Conservation (phyloP, 1,140 invertebrate genomes). For the Meloidogyne floridensis region DNA sequence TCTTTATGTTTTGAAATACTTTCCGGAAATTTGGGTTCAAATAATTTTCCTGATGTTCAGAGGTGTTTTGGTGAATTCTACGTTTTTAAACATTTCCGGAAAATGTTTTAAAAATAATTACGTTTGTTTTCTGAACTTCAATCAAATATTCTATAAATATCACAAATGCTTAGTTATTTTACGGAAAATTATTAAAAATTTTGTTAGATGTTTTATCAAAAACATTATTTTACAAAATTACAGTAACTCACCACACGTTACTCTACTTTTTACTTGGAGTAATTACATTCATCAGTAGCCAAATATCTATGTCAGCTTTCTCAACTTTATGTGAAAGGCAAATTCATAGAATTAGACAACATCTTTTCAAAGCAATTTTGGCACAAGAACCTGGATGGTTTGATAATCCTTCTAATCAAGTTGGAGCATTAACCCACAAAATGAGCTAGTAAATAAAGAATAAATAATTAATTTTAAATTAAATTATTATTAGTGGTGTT, state of each 20-base stretch:
- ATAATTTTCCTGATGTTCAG: no score
- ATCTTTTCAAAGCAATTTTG: slow-evolving; percentile 77
- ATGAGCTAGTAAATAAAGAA: slow-evolving; percentile 45
- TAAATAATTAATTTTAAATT: slow-evolving; percentile 6
- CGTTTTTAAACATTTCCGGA: no score
- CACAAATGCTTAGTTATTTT: no score
- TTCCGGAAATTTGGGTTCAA: no score
- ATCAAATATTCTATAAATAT: no score
- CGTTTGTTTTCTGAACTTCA: no score
- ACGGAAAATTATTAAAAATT: no score
- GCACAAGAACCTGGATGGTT: slow-evolving; percentile 77
- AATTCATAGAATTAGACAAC: slow-evolving; percentile 74
- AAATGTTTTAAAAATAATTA: no score
- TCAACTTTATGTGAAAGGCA: slow-evolving; percentile 69
- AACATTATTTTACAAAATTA: not conserved
- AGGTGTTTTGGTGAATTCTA: no score
- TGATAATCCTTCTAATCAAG: slow-evolving; percentile 43
- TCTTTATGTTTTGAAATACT: no score
- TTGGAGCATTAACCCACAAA: slow-evolving; percentile 49
- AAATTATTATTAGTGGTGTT: slow-evolving; percentile 74
- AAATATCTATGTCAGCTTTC: slow-evolving; percentile 63
- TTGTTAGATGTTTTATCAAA: not conserved
- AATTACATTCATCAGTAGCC: slow-evolving; percentile 8
- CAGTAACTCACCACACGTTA: slow-evolving; percentile 40
- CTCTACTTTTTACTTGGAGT: slow-evolving; percentile 47